These are phyloP conservation scores for Ophiothrix spiculata DNA, from an alignment of 35 echinoderm and acorn worm genomes.

Conservation along the genomic window DNA sequence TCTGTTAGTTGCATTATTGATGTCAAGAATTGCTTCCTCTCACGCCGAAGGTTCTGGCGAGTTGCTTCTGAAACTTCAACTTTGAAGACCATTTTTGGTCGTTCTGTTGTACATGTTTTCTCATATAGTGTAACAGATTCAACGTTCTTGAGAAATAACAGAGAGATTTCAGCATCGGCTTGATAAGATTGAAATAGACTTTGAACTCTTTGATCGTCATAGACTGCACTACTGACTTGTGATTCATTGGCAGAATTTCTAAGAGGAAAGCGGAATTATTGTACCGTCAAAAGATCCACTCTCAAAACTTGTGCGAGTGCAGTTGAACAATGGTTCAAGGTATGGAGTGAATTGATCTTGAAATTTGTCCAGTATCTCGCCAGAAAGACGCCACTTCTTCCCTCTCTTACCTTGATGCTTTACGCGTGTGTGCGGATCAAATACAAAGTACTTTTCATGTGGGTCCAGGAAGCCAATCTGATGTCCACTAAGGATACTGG, in stretches of 20 bases:
- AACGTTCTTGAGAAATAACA: constrained; percentile 27
- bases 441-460: constrained; percentile 35
- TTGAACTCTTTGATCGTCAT: neutral
- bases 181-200: constrained; percentile 17
- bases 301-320: neutral
- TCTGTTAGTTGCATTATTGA: neutral
- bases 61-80: neutral
- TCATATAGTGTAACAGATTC: constrained; percentile 11
- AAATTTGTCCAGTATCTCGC: neutral
- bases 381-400: constrained; percentile 4
- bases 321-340: constrained; percentile 6
- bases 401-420: neutral
- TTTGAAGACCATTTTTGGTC: neutral
- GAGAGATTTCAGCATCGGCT: constrained; percentile 22
- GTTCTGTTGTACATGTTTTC: neutral
- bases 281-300: constrained; percentile 18
- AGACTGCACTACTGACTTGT: neutral
- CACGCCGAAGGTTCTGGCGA: neutral
- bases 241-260: neutral
- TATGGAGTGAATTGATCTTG: constrained; percentile 22
- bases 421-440: constrained; percentile 26
- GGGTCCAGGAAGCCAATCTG: constrained; percentile 52
- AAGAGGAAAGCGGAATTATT: constrained; percentile 26
- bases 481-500: constrained; percentile 48
- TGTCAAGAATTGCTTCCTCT: neutral